Evolutionary conservation across 2,113 vertebrate genomes (phyloP).

Genomic region (Phrynocephalus versicolor): DNA sequence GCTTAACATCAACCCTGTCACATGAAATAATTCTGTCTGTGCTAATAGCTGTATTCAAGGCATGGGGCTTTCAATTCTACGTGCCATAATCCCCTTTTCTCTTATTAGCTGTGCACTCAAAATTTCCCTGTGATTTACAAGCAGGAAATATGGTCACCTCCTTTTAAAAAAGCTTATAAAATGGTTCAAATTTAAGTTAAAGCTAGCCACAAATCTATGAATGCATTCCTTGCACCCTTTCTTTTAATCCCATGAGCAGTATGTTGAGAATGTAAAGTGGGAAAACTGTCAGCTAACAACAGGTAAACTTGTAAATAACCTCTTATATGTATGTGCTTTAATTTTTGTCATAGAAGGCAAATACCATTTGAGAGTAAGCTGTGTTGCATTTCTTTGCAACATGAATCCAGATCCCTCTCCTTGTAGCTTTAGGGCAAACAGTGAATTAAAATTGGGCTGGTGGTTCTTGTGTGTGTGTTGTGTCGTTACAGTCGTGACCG

Average conservation of each 20-base stretch:
- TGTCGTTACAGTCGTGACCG: no score
- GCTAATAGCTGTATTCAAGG: constrained; percentile 54
- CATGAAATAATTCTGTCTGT: constrained; percentile 51
- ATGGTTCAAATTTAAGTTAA: accelerated
- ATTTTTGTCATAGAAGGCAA: background rate
- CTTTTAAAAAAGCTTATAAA: background rate
- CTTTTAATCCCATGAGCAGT: background rate
- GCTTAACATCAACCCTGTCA: constrained; percentile 49
- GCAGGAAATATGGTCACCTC: background rate
- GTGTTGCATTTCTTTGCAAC: background rate
- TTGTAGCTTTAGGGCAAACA: background rate
- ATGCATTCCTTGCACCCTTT: background rate
- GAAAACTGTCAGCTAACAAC: background rate
- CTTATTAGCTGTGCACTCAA: background rate
- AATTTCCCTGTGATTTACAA: background rate
- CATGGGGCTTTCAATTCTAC: constrained; percentile 24
- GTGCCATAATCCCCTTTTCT: constrained; percentile 32
- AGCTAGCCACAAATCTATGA: background rate
- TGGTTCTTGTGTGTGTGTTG: no score
- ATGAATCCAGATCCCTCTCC: background rate
- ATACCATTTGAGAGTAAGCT: background rate
- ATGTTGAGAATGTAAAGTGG: background rate
- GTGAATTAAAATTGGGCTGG: background rate
- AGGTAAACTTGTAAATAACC: background rate
- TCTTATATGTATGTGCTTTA: background rate